These are phyloP conservation scores for Siniperca chuatsi DNA, from an alignment of 2,113 vertebrate species.

Conservation along the genomic window DNA sequence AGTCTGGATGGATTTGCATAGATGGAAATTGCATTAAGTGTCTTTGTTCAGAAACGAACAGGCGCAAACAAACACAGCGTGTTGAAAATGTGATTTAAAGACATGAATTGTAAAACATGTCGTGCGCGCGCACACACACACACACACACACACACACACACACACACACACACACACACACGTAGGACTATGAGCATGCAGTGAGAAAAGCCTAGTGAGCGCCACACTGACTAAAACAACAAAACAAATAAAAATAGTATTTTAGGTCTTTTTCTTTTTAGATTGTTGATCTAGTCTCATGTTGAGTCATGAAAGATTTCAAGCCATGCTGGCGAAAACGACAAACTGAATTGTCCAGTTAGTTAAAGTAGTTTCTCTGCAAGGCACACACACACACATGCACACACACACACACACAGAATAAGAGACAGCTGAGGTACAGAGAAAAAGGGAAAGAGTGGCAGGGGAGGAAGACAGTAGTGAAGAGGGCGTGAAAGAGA, in stretches of 20 bases:
- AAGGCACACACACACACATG: neutral
- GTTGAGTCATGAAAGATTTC: slow-evolving; percentile 6
- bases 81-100: slow-evolving; percentile 34
- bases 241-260: neutral
- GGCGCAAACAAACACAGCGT: slow-evolving; percentile 8
- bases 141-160: neutral
- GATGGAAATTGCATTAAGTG: slow-evolving; percentile 32
- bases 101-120: neutral
- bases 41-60: neutral
- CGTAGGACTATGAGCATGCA: neutral
- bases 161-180: neutral
- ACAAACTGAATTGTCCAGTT: neutral
- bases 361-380: neutral
- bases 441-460: neutral
- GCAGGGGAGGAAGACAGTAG: neutral
- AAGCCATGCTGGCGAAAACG: neutral
- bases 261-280: neutral
- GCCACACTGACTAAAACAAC: neutral
- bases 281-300: neutral
- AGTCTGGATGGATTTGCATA: neutral
- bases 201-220: neutral
- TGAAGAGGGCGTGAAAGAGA: neutral
- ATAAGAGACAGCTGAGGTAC: neutral
- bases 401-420: neutral
- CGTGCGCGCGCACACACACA: neutral